Base-by-base conservation (phyloP, 2,888 invertebrate genomes). In the Xanthorhoe designata region DNA sequence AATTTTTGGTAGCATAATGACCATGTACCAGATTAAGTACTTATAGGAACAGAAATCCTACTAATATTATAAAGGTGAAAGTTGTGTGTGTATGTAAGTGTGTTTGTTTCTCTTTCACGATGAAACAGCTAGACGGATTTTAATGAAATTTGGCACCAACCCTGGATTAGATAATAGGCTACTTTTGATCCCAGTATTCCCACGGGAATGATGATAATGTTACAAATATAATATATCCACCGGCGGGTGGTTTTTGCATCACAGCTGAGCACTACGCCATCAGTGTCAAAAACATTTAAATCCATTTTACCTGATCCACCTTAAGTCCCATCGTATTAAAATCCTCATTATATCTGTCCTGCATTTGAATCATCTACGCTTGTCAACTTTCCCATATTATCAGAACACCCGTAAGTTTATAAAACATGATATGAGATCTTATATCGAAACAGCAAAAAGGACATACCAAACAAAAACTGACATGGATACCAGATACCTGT, bases 371-470 rank as follows among this genome's bases (percentile, higher is more conserved):
- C 66, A 69, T 63, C 54, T 57, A 70, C 67, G 72, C 68, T 35
- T 68, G 70, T 74, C 74, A 69, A 61, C 66, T 32, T 70, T 64
- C 71, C 73, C 72, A 67, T 68, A 63, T 18, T 66, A 70, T 68
- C 64, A 54, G 75, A 74, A 81, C 83, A 82, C 81, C 81, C 80
- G 65, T 71, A 61, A 79, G 77, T 73, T 85, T 85, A 87, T 85
- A 85, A 85, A 85, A 83, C 83, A 81, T 80, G 86, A 86, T 4
- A 24, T 24, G 24, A 24, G 85, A 87, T 82, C 79, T 87, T 85
- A 85, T 88, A 86, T 80, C 80, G 79, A 81, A 81, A 83, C 82
- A 79, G 68, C 68, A 66, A 70, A 59, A 66, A 68, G 60, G 62
- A 61, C 57, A 60, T 19, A 60, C 54, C 61, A 61, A 64, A 71